Base-by-base conservation (phyloP, 2,888 invertebrate genomes). In the Orthosia cruda region DNA sequence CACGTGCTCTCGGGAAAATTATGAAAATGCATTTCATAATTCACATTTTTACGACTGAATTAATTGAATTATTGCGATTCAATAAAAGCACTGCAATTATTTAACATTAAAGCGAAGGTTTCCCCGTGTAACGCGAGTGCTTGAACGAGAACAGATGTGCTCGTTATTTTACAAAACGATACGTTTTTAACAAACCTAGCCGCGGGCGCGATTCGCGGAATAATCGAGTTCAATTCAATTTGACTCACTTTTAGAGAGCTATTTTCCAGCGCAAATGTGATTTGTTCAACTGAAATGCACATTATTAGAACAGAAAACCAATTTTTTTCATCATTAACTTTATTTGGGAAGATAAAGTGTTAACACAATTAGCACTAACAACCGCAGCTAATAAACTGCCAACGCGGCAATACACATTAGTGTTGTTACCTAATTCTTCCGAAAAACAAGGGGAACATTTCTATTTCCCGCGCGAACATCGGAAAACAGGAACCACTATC, bases 41-140 rank as follows among this genome's bases (percentile, higher is more conserved):
- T 82, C 47, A 55, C 55, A 68, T 75, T 82, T 81, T 80, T 81
- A 84, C 76, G 74, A 79, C 73, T 81, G 65, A 75, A 87, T 84
- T 90, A 89, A 91, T 91, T 89, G 88, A 90, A 89, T 88, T 90
- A 89, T 89, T 88, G 88, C 88, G 87, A 89, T 91, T 88, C 87
- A 89, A 90, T 89, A 90, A 86, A 86, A 81, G 86, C 83, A 79
- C 85, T 86, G 82, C 87, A 88, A 87, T 87, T 89, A 88, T 87
- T 90, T 90, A 82, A 87, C 88, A 88, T 90, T 89, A 89, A 90
- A 89, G 83, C 78, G 85, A 87, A 86, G 88, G 80, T 89, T 91
- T 90, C 81, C 83, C 82, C 64, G 77, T 78, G 65, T 79, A 77
- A 80, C 81, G 84, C 84, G 81, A 89, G 89, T 84, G 86, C 87